Evolutionary conservation across 2,113 vertebrate species (phyloP).

Genomic region (Lipotes vexillifer): DNA sequence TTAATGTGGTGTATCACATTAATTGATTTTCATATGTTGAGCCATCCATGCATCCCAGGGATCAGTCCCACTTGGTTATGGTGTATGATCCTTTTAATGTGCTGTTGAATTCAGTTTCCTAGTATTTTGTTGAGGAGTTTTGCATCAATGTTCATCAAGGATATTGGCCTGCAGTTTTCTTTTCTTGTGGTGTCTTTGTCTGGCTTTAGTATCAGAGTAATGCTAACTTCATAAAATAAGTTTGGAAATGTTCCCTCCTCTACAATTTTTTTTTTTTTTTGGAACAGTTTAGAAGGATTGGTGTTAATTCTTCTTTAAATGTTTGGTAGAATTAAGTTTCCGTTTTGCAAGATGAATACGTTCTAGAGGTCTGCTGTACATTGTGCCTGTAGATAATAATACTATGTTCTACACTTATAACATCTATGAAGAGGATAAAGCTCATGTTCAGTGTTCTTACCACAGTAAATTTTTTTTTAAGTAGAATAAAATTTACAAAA

Average conservation of each 20-base stretch:
- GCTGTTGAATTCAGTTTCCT: not conserved
- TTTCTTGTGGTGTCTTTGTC: not conserved
- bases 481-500: not conserved
- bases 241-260: not conserved
- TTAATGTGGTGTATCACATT: not conserved
- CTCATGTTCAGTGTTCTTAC: not conserved
- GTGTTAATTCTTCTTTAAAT: not conserved
- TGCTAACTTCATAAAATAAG: not conserved
- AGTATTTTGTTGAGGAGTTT: not conserved
- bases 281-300: not conserved
- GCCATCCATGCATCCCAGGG: not conserved
- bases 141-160: not conserved
- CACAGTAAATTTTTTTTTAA: not conserved
- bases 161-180: not conserved
- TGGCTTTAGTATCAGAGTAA: not conserved
- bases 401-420: not conserved
- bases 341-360: not conserved
- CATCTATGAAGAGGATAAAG: not conserved
- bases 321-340: not conserved
- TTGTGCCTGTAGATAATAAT: not conserved
- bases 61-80: not conserved
- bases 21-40: not conserved
- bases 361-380: not conserved
- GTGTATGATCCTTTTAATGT: not conserved
- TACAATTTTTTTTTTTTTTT: not conserved